These are phyloP conservation scores for Cotesia glomerata DNA, from an alignment of 1,140 invertebrate species.

Conservation along the genomic window DNA sequence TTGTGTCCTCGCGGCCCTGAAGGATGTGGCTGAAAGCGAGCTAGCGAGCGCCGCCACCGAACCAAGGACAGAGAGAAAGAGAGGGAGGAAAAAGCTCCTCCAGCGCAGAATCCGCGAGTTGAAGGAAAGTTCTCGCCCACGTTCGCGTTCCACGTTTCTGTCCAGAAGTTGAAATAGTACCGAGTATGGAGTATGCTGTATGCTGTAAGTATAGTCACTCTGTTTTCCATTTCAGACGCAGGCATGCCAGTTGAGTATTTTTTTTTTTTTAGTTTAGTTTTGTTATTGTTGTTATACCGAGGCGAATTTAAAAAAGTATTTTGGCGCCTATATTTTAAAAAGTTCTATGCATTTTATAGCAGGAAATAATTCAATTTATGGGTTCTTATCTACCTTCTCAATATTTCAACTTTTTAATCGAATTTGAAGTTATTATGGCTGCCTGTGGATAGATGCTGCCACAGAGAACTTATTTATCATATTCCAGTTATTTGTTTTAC, in stretches of 20 bases:
- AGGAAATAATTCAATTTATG: constrained; percentile 22
- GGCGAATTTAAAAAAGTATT: no score
- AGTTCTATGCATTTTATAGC: constrained; percentile 20
- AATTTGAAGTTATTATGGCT: neutral
- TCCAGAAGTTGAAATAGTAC: neutral
- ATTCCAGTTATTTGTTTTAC: no score
- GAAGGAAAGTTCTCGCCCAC: neutral
- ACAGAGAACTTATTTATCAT: no score
- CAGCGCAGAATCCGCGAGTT: neutral
- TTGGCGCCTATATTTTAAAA: neutral
- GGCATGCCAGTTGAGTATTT: neutral
- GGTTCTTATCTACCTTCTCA: constrained; percentile 10
- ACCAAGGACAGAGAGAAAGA: neutral
- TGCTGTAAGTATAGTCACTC: neutral
- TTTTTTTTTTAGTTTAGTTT: neutral
- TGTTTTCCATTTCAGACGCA: neutral
- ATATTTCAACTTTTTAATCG: constrained; percentile 14
- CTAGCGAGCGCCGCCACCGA: neutral
- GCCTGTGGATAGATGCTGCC: no score
- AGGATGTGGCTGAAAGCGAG: constrained; percentile 3
- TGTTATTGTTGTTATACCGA: no score
- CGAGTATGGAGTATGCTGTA: no score
- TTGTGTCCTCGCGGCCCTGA: constrained; percentile 30
- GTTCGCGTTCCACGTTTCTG: neutral
- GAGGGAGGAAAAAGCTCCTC: neutral